A percentile compares a stretch with the other conserved stretches of the same genome.
These are phyloP conservation scores for Rhyacichthys aspro DNA, from an alignment of 2,797 vertebrate genomes.

Conservation along the genomic window DNA sequence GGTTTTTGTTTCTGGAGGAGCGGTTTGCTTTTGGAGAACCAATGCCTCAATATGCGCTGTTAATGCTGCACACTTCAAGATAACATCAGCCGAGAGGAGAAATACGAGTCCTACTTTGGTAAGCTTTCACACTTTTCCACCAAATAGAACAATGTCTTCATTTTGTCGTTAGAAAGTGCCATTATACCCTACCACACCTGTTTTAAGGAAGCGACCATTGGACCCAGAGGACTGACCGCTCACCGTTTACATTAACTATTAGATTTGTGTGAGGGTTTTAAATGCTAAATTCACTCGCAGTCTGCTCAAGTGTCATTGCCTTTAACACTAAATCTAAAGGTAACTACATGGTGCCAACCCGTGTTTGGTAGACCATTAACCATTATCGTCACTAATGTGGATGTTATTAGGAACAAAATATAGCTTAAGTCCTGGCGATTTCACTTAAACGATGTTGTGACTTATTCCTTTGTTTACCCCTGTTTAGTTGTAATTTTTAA, in stretches of 20 bases:
- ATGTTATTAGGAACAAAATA: background rate
- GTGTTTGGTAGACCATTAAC: background rate
- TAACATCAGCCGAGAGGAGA: slow-evolving; percentile 62
- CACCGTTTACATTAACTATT: background rate
- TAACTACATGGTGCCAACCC: background rate
- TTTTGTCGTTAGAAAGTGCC: background rate
- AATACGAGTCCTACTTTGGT: slow-evolving; percentile 58
- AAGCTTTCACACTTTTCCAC: slow-evolving; percentile 19
- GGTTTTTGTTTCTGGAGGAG: slow-evolving; percentile 66
- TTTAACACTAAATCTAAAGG: background rate
- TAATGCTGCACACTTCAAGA: slow-evolving; percentile 66
- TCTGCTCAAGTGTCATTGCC: rapidly evolving
- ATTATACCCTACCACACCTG: slow-evolving; percentile 28
- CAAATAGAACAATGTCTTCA: background rate
- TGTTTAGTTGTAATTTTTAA: no score
- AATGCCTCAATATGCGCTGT: slow-evolving; percentile 48
- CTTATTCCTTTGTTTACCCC: no score
- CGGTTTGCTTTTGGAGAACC: slow-evolving; percentile 51
- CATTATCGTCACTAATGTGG: background rate
- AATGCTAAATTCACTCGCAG: no score
- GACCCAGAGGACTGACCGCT: slow-evolving; percentile 12
- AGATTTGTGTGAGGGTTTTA: background rate
- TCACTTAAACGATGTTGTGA: no score
- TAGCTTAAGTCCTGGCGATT: background rate
- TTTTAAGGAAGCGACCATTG: slow-evolving; percentile 23